Evolutionary conservation across 2,113 vertebrate species (phyloP), one percentile per base, ranked within the genome.

Genomic region (Carettochelys insculpta): DNA sequence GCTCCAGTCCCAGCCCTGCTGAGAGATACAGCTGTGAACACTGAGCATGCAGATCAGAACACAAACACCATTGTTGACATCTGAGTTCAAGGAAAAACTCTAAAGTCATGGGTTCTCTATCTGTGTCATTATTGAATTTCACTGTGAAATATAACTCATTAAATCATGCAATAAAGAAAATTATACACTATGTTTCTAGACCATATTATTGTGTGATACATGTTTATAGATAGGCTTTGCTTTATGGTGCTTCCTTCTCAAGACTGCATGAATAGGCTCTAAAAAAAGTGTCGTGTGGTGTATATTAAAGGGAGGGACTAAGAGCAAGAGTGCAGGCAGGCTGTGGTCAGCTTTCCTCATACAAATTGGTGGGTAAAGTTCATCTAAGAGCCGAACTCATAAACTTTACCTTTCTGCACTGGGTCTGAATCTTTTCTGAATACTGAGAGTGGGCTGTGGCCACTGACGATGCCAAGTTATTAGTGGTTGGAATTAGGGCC

Each of bases 161-260:
- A 91, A 94, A 86, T 94, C 41, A 3, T 82, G 53, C 34, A 85
- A 50, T 90, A 58, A 86, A 90, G 73, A 91, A 89, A 96, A 94
- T 52, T 31, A 76, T 78, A 82, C 38, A 65, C 90, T 88, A 61
- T 50, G 11, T 83, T 65, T 43, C 71, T 53, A 29, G 48, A 82
- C 86, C 75, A 22, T 10, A 50, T 86, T 91, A 85, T 41, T 53
- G 38, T 25, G 34, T 2, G 73, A 80, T 87, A 9, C 25, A 14
- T 27, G 76, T 85, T 71, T 90, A 29, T 77, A 65, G 2, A 1
- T 0, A 0, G 88, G 29, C 38, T 52, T 77, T 83, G 20, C 83
- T 94, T 90, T 78, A 73, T 76, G 75, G 34, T 76, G 11, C 5
- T 6, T 3, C 0, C 8, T 71, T 19, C 0, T 1, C 17, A 53